Base-by-base conservation (phyloP, 2,113 vertebrate genomes). In the Athene noctua region DNA sequence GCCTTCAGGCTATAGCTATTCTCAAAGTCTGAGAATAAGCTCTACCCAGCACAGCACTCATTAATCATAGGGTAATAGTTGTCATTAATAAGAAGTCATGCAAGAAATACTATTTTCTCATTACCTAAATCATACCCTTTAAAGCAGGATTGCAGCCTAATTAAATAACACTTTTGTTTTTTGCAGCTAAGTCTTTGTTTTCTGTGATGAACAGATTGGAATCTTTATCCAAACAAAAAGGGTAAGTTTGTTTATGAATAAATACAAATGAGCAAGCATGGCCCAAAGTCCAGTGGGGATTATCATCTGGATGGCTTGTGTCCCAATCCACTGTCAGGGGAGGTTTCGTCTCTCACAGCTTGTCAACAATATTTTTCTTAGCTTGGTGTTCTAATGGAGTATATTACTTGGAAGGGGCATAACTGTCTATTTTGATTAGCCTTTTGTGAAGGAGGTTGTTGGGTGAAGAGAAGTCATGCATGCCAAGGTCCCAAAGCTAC, bases 201-300 rank as follows among this genome's bases (percentile, higher is more conserved):
- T 89, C 95, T 93, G 97, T 98, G 92, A 97, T 97, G 94, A 98
- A 94, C 92, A 96, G 89, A 12, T 94, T 99, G 96, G 98, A 99
- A 96, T 91, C 90, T 74, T 98, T 98, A 51, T 98, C 98, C 73
- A 98, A 97, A 86, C 97, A 98, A 92, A 98, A 94, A 92, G 98
- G 98, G 99, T 99, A 97, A 94, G 97, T 92, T 92, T 34, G 51
- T 91, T 91, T 84, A 82, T 52, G 16, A 79, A 71, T 58, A 61
- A 91, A 88, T 44, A 10, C 44, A 95, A 92, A 89, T 77, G 7
- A 92, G 32, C 47, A 93, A 80, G 47, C 27, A 30, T 51, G 59
- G 67, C 70, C 58, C 80, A 46, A 49, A 32, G 55, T 94, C 83
- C 78, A 88, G 42, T 75, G 83, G 81, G 58, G 40, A 92, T 55